Evolutionary conservation across 2,888 invertebrate species (phyloP).

Genomic region (Stenodema calcarata): DNA sequence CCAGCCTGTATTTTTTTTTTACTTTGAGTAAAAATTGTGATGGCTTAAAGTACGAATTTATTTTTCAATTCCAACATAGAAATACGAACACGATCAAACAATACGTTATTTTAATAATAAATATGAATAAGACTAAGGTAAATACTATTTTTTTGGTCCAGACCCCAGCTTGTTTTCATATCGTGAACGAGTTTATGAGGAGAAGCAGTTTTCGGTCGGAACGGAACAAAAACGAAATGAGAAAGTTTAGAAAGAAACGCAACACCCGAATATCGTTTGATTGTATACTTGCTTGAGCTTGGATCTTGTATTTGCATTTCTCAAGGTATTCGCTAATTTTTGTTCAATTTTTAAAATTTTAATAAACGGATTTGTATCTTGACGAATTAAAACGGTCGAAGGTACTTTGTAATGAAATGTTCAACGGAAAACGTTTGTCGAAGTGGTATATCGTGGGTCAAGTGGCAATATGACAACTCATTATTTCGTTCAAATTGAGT

Average conservation of each 20-base stretch:
- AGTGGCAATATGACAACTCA: too few relatives aligned
- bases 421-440: too few relatives aligned
- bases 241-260: background rate
- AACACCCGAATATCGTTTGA: background rate
- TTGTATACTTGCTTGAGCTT: background rate
- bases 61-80: conserved; percentile 24
- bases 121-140: conserved; percentile 41
- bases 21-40: background rate
- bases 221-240: background rate
- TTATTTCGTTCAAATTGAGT: too few relatives aligned
- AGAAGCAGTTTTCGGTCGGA: background rate
- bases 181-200: background rate
- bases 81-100: conserved; percentile 36
- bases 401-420: too few relatives aligned
- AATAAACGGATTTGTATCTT: too few relatives aligned
- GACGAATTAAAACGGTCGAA: too few relatives aligned
- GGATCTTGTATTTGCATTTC: background rate
- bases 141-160: conserved; percentile 44
- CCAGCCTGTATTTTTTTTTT: conserved; percentile 41
- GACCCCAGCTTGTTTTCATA: conserved; percentile 32
- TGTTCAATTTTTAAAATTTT: too few relatives aligned
- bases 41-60: conserved; percentile 1
- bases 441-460: too few relatives aligned
- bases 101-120: conserved; percentile 16
- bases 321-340: background rate